Evolutionary conservation across 2,113 vertebrate genomes (phyloP), one percentile per base, ranked within the genome.

Genomic region (Sylvilagus bachmani): DNA sequence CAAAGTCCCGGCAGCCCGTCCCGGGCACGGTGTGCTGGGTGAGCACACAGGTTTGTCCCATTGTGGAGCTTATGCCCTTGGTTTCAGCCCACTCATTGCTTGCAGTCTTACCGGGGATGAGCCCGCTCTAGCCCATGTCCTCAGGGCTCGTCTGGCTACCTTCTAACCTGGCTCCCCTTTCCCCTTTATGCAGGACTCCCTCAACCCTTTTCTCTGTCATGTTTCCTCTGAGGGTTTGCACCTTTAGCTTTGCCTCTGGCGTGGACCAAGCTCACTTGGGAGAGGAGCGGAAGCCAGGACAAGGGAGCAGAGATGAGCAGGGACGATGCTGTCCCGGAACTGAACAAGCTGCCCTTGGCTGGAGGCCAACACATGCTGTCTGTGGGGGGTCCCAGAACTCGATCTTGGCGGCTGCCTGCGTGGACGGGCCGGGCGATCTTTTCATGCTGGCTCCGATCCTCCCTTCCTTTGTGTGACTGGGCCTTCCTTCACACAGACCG

Each of bases 81-180:
- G 4, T 38, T 9, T 3, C 10, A 6, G 16, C 7, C 2, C 0
- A 13, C 31, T 24, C 1, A 0, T 29, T 44, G 7, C 44, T 86
- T 36, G 27, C 6, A 1, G 0, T 2, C 36, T 31, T 13, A 4
- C 17, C 58, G 0, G 22, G 64, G 4, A 0, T 2, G 0, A 38
- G 36, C 36, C 70, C 6, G 0, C 8, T 0, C 4, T 1, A 22
- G 62, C 25, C 9, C 10, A 2, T 4, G 0, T 27, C 12, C 61
- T 10, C 6, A 21, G 71, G 71, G 75, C 19, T 36, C 17, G 31
- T 19, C 12, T 29, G 25, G 25, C 13, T 5, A 51, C 36, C 38
- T n/a, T 0, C 0, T 9, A 21, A 27, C 51, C 3, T 6, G 44
- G 44, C 44, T 44, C 7, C 1, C 44, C 44, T 44, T 44, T 6